Conservation (phyloP, 2,113 vertebrate genomes). For the Trinectes maculatus region DNA sequence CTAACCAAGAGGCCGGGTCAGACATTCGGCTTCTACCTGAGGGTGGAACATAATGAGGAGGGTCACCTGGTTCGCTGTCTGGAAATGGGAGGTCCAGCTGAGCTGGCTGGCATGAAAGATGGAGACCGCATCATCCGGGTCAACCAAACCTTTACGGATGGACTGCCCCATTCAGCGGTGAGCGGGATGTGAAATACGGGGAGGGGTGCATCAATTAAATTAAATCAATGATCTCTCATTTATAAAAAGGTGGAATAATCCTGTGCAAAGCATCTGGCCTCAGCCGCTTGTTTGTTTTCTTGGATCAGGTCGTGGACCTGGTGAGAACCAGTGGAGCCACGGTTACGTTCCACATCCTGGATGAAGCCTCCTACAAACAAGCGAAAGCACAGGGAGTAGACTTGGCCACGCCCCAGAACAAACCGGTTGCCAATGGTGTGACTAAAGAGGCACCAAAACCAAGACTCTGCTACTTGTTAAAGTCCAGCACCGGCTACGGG, state of each 20-base stretch:
- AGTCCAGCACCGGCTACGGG: slow-evolving; percentile 82
- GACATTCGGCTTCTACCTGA: slow-evolving; percentile 90
- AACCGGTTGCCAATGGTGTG: slow-evolving; percentile 63
- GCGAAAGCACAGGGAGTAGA: slow-evolving; percentile 81
- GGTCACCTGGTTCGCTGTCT: slow-evolving; percentile 92
- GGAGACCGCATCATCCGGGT: slow-evolving; percentile 92
- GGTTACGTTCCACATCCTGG: slow-evolving; percentile 87
- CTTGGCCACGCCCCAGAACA: slow-evolving; percentile 67
- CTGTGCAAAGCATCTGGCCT: background rate
- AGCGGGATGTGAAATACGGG: background rate
- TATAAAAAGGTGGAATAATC: background rate
- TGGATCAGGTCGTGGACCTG: slow-evolving; percentile 87
- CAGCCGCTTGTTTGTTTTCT: background rate
- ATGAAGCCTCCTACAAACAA: slow-evolving; percentile 84
- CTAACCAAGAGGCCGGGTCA: slow-evolving; percentile 85
- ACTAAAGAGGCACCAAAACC: slow-evolving; percentile 71
- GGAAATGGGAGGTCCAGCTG: slow-evolving; percentile 85
- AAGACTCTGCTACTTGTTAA: slow-evolving; percentile 90
- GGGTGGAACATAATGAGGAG: slow-evolving; percentile 83
- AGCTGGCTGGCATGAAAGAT: slow-evolving; percentile 89
- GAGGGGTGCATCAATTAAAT: slow-evolving; percentile 26
- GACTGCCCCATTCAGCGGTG: slow-evolving; percentile 87
- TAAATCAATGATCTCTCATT: no score
- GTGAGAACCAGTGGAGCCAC: slow-evolving; percentile 84
- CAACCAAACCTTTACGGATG: slow-evolving; percentile 89